Conservation (phyloP, 2,113 vertebrate genomes). For the Tautogolabrus adspersus region DNA sequence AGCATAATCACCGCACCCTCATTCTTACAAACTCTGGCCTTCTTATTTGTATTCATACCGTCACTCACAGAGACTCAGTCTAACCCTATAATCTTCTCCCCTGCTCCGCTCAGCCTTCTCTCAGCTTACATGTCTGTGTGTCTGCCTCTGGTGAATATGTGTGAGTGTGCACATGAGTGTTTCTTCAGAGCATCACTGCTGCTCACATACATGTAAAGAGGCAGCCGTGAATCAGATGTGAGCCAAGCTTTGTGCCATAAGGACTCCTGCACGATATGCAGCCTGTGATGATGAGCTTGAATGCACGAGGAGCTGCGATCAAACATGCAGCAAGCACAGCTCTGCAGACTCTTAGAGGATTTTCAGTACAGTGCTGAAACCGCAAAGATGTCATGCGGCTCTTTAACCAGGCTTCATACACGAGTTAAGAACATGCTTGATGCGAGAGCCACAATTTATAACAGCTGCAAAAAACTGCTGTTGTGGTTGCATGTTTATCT, state of each 20-base stretch:
- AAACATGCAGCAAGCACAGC: conserved; percentile 27
- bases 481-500: neutral
- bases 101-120: conserved; percentile 40
- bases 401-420: conserved; percentile 8
- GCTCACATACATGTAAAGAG: conserved; percentile 48
- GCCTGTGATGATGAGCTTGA: conserved; percentile 36
- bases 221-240: conserved; percentile 41
- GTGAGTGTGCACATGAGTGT: neutral
- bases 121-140: conserved; percentile 20
- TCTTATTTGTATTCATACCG: conserved; percentile 71
- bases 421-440: neutral
- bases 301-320: conserved; percentile 25
- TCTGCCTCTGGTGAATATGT: conserved; percentile 22
- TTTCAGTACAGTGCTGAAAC: conserved; percentile 27
- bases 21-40: conserved; percentile 26
- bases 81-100: conserved; percentile 66
- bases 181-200: conserved; percentile 1
- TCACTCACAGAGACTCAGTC: conserved; percentile 56
- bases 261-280: conserved; percentile 22
- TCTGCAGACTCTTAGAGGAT: conserved; percentile 46
- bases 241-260: conserved; percentile 34
- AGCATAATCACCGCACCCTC: conserved; percentile 16
- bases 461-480: conserved; percentile 4
- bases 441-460: neutral
- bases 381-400: conserved; percentile 18